These are phyloP conservation scores for Ceriagrion tenellum DNA, from an alignment of 2,888 invertebrate species.

Conservation along the genomic window DNA sequence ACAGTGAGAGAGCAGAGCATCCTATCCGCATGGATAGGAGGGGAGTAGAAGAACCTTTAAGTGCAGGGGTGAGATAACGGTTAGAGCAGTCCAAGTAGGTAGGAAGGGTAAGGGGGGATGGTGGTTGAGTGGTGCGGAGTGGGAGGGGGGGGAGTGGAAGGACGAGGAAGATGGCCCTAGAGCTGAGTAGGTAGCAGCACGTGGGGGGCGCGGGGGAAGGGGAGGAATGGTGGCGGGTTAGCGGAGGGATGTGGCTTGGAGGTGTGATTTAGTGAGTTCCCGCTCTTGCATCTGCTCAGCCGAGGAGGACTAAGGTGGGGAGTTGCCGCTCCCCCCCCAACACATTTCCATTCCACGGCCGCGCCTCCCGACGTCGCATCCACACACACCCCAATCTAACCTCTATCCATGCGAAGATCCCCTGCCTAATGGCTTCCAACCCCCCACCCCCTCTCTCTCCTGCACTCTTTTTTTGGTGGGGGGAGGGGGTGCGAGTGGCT, in stretches of 20 bases:
- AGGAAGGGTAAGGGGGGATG: background rate
- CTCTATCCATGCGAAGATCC: background rate
- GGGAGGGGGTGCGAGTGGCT: no score
- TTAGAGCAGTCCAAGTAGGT: background rate
- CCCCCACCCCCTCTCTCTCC: background rate
- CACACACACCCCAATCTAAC: background rate
- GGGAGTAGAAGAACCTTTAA: conserved; percentile 25
- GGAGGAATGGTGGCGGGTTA: background rate
- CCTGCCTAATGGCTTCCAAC: background rate
- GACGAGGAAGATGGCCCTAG: no score
- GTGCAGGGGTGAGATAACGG: conserved; percentile 39
- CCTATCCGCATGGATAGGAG: conserved; percentile 31
- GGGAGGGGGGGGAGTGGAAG: no score
- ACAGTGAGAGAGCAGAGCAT: no score
- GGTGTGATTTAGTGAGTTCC: conserved; percentile 55
- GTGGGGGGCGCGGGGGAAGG: background rate
- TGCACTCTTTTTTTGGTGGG: no score
- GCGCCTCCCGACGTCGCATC: background rate
- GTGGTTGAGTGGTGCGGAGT: no score
- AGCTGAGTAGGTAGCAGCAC: background rate
- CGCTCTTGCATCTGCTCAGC: conserved; percentile 50
- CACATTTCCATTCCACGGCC: background rate
- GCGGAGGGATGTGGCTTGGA: background rate
- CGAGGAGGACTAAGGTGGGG: background rate
- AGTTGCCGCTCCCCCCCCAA: background rate